phyloP scores from a whole-genome alignment of 1,140 invertebrate species.

The Philopotamus ludificatus region DNA sequence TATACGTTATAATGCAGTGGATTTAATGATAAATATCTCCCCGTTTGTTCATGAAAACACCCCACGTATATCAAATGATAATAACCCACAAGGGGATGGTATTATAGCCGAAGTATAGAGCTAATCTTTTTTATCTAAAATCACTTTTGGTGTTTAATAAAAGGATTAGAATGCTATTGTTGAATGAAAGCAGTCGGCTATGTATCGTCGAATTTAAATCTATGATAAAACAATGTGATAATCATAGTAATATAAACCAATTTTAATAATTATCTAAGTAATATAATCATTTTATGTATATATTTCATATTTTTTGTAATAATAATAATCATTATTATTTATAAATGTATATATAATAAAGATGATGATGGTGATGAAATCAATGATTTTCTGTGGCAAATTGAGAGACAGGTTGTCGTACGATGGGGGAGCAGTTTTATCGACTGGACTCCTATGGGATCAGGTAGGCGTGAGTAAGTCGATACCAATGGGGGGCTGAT shows the following conservation, averaged over 20 bases:
- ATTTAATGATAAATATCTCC: too few relatives aligned
- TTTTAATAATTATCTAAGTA: too few relatives aligned
- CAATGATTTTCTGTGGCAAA: too few relatives aligned
- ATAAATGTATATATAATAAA: too few relatives aligned
- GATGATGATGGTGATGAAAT: too few relatives aligned
- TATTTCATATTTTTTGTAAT: too few relatives aligned
- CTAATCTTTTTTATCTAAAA: slow-evolving; percentile 29
- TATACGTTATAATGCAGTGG: too few relatives aligned
- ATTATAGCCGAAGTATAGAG: slow-evolving; percentile 15
- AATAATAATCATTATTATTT: too few relatives aligned
- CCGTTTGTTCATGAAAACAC: not conserved
- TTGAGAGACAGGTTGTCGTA: not conserved
- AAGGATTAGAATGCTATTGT: slow-evolving; percentile 16
- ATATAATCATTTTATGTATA: too few relatives aligned
- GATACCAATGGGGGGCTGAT: slow-evolving; percentile 22
- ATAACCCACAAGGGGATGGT: slow-evolving; percentile 19
- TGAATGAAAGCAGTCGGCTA: not conserved
- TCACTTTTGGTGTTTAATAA: slow-evolving; percentile 23
- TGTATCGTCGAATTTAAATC: too few relatives aligned
- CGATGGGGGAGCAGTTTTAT: not conserved
- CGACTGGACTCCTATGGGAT: slow-evolving; percentile 5
- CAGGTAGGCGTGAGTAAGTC: slow-evolving; percentile 35
- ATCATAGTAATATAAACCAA: too few relatives aligned
- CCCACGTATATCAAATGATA: slow-evolving; percentile 9
- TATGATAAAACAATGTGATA: too few relatives aligned